These are phyloP conservation scores for Plutomurus gul DNA, from an alignment of 1,140 invertebrate species.

Conservation along the genomic window DNA sequence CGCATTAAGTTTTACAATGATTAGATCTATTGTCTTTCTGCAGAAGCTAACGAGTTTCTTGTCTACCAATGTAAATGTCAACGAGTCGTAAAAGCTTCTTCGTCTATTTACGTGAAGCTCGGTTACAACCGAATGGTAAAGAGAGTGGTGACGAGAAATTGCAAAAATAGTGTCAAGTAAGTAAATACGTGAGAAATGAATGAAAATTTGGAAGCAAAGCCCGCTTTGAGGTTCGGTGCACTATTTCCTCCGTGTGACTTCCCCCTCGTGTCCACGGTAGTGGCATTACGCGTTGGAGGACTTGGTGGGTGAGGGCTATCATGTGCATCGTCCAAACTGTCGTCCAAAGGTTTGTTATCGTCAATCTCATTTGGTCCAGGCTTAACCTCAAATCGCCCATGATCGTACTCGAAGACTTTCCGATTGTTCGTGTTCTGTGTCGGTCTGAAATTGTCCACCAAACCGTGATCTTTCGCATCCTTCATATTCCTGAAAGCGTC, in stretches of 20 bases:
- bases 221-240: too few species aligned
- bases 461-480: constrained; percentile 48
- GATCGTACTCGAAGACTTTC: constrained; percentile 34
- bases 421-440: constrained; percentile 55
- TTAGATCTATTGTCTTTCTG: too few species aligned
- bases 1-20: too few species aligned
- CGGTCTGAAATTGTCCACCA: constrained; percentile 57
- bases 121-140: too few species aligned
- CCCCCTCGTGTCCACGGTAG: not conserved
- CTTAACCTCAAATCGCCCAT: not conserved
- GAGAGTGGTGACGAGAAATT: too few species aligned
- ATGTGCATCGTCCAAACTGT: not conserved
- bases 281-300: not conserved
- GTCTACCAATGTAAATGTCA: too few species aligned
- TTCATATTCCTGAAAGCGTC: constrained; percentile 53
- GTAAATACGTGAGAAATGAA: too few species aligned
- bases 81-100: too few species aligned
- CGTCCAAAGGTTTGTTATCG: not conserved
- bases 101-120: too few species aligned
- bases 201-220: too few species aligned
- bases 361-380: constrained; percentile 30
- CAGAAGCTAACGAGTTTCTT: too few species aligned
- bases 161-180: too few species aligned
- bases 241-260: not conserved
- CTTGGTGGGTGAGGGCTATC: not conserved